A percentile compares a stretch with the other conserved stretches of the same genome.
Conservation (phyloP, 1,140 invertebrate genomes). For the Plectrocnemia conspersa region DNA sequence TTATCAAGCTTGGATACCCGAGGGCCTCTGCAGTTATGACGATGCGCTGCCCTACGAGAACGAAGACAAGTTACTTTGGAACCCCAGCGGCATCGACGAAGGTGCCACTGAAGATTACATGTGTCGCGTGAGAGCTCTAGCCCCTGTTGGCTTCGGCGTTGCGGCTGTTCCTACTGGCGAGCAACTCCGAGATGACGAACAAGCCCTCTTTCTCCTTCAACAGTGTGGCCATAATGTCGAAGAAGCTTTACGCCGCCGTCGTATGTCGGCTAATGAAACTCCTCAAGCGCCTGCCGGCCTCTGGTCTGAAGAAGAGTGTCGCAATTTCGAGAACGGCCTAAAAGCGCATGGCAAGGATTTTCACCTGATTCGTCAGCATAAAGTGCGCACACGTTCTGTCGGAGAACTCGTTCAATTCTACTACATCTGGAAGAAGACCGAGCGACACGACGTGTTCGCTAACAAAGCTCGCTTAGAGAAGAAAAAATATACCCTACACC, state of each 20-base stretch:
- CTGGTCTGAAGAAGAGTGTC: constrained; percentile 97
- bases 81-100: constrained; percentile 72
- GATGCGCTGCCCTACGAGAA: constrained; percentile 93
- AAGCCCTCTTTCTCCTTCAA: constrained; percentile 84
- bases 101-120: constrained; percentile 78
- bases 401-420: constrained; percentile 97
- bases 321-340: constrained; percentile 93
- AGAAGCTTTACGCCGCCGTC: constrained; percentile 80
- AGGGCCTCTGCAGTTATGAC: constrained; percentile 85
- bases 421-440: constrained; percentile 98
- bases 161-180: constrained; percentile 67
- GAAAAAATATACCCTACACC: constrained; percentile 82
- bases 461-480: constrained; percentile 80
- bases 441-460: constrained; percentile 88
- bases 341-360: constrained; percentile 94
- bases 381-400: constrained; percentile 91
- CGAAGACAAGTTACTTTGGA: constrained; percentile 93
- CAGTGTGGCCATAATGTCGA: constrained; percentile 94
- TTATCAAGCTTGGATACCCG: constrained; percentile 90
- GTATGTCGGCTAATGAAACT: constrained; percentile 68
- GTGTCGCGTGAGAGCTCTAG: constrained; percentile 56
- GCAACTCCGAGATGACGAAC: constrained; percentile 89
- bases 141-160: constrained; percentile 50
- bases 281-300: constrained; percentile 72
- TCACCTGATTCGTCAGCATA: constrained; percentile 88